Base-by-base conservation (phyloP, 2,113 vertebrate genomes). In the Hyla sarda region DNA sequence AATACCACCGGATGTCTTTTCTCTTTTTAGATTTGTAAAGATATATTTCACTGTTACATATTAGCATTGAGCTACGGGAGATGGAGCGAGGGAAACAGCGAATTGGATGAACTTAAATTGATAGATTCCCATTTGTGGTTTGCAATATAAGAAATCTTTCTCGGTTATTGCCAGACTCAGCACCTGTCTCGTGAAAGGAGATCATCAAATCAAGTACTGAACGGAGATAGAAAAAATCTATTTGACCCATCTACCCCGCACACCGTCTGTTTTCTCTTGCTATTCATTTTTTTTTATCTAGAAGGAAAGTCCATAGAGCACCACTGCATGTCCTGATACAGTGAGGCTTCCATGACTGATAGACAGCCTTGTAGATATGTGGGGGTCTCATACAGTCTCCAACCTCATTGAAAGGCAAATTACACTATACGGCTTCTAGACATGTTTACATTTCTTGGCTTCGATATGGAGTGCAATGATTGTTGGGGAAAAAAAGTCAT, bases 201-300 rank as follows among this genome's bases (percentile, higher is more conserved):
- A 84, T 84, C 82, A 52, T 84, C 82, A 74, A 74, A 84, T 84
- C 82, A 58, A 45, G 21, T 10, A 74, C 28, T 28, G 82, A 74
- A 58, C 54, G 52, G 52, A 84, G 82, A 73, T 84, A 73, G 45
- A 74, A 83, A 74, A 75, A 84, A 83, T 83, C 82, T 32, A 83
- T 83, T 73, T 83, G 82, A 72, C 65, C 67, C 62, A 56, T 83
- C 82, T 73, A 72, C 67, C 67, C 82, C 41, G 76, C 76, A 60
- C 30, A 41, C 52, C 2, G 52, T 41, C 52, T 58, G 76, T 52
- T n/a, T 60, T 58, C 23, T 34, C 17, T 34, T 56, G 52, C 75
- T 58, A 78, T 52, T 56, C 75, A 56, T 56, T 56, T n/a, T 77
- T 77, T 25, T 21, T 37, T 30, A 78, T 78, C 50, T 10, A 78